phyloP scores from a whole-genome alignment of 2,113 vertebrate genomes.

The Otis tarda region DNA sequence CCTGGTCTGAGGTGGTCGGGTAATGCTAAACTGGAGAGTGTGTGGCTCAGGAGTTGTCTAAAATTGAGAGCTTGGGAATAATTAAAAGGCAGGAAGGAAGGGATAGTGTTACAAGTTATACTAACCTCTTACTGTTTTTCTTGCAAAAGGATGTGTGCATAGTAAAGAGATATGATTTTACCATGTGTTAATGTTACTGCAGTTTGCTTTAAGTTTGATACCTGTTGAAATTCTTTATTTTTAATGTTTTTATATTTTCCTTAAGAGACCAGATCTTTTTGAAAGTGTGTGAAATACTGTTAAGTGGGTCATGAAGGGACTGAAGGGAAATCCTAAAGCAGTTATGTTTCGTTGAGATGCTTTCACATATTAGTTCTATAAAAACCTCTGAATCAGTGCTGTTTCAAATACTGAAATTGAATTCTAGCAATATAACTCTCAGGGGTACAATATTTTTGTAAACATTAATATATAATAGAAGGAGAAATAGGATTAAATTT shows the following conservation, averaged over 20 bases:
- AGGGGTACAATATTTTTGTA: constrained; percentile 15
- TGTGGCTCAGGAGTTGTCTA: background rate
- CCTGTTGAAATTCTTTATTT: constrained; percentile 13
- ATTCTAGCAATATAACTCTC: constrained; percentile 27
- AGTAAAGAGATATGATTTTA: background rate
- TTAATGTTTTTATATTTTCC: constrained; percentile 16
- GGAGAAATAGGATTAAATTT: background rate
- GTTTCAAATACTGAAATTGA: constrained; percentile 42
- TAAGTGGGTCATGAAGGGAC: background rate
- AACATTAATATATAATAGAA: constrained; percentile 37
- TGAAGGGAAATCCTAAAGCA: constrained; percentile 17
- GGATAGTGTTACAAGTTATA: background rate
- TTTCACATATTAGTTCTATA: constrained; percentile 21
- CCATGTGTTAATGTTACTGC: background rate
- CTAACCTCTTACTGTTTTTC: background rate
- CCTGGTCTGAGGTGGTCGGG: background rate
- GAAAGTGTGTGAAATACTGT: constrained; percentile 17
- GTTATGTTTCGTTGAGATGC: background rate
- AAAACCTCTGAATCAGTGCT: constrained; percentile 7
- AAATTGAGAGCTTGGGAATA: background rate
- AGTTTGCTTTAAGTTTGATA: background rate
- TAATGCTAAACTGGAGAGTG: background rate
- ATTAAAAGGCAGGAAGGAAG: background rate
- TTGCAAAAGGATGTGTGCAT: background rate
- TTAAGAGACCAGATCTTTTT: background rate